phyloP scores from a whole-genome alignment of 2,113 vertebrate species.

The Cyanoramphus novaezelandiae region DNA sequence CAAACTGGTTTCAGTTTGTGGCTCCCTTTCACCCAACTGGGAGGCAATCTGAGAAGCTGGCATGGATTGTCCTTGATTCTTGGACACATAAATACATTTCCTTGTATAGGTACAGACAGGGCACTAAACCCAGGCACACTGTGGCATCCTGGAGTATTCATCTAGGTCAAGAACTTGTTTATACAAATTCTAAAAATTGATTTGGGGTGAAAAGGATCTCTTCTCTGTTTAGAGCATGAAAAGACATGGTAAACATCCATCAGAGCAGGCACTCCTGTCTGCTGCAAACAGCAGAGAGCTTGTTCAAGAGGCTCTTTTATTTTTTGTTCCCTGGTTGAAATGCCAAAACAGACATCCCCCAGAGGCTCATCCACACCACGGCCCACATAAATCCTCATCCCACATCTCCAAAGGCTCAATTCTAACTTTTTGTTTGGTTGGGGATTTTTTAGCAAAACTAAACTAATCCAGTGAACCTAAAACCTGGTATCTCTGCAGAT shows the following conservation, averaged over 20 bases:
- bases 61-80: not conserved
- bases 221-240: not conserved
- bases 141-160: not conserved
- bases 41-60: slow-evolving; percentile 24
- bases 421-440: not conserved
- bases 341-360: not conserved
- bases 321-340: not conserved
- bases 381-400: not conserved
- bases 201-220: not conserved
- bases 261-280: not conserved
- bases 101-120: slow-evolving; percentile 2
- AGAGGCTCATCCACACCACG: not conserved
- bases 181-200: slow-evolving; percentile 25
- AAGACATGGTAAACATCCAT: not conserved
- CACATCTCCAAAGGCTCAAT: not conserved
- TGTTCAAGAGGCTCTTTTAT: not conserved
- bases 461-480: not conserved
- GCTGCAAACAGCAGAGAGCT: not conserved
- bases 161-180: slow-evolving; percentile 24
- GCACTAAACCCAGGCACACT: not conserved
- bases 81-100: not conserved
- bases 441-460: not conserved
- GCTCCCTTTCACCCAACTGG: slow-evolving; percentile 21
- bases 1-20: slow-evolving; percentile 20
- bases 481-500: not conserved